These are phyloP conservation scores for Tetragnatha versicolor DNA, from an alignment of 1,140 invertebrate genomes.

Conservation along the genomic window DNA sequence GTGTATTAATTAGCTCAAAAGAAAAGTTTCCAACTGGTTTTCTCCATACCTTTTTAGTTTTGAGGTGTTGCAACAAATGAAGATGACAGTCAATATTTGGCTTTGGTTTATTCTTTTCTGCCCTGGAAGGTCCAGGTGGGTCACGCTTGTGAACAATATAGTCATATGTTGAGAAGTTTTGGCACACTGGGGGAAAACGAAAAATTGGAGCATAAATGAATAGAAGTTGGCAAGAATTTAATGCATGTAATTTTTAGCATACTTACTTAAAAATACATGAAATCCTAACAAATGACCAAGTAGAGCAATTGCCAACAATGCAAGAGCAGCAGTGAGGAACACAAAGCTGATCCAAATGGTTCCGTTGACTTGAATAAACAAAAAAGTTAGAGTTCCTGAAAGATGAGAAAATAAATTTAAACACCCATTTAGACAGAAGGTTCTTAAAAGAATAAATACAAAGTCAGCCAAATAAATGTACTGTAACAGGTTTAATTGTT, in stretches of 20 bases:
- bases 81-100: slow-evolving; percentile 35
- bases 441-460: neutral
- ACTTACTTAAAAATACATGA: slow-evolving; percentile 80
- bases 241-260: neutral
- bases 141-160: slow-evolving; percentile 67
- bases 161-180: slow-evolving; percentile 89
- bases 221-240: neutral
- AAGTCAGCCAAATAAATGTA: neutral
- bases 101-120: slow-evolving; percentile 35
- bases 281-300: slow-evolving; percentile 88
- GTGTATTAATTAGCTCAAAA: too few relatives aligned
- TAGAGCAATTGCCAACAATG: slow-evolving; percentile 77
- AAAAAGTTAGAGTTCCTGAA: slow-evolving; percentile 47
- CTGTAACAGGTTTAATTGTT: neutral
- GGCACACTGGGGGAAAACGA: slow-evolving; percentile 77
- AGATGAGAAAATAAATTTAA: neutral
- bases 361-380: slow-evolving; percentile 60
- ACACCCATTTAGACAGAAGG: neutral
- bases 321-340: slow-evolving; percentile 67
- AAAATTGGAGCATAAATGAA: slow-evolving; percentile 73
- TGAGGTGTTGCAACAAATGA: slow-evolving; percentile 22
- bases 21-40: too few relatives aligned
- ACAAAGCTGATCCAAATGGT: slow-evolving; percentile 63
- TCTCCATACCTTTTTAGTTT: slow-evolving; percentile 35
- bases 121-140: neutral